phyloP scores from a whole-genome alignment of 2,888 invertebrate genomes.

The Mystacides longicornis region DNA sequence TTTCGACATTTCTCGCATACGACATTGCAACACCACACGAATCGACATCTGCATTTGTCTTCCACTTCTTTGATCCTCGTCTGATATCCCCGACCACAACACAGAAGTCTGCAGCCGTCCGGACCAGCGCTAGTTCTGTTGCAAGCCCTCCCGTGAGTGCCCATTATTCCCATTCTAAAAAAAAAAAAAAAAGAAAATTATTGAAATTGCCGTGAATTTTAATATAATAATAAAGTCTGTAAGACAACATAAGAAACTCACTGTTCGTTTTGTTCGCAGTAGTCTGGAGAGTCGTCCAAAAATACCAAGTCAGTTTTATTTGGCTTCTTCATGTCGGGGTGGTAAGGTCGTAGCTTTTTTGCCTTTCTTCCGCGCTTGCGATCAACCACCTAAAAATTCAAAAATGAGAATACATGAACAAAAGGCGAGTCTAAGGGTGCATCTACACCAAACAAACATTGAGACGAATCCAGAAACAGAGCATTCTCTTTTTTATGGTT shows the following conservation, averaged over 20 bases:
- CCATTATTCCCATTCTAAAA: constrained; percentile 68
- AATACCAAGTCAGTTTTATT: constrained; percentile 87
- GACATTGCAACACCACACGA: constrained; percentile 88
- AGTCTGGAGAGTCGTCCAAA: constrained; percentile 85
- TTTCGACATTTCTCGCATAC: constrained; percentile 76
- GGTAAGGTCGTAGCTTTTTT: constrained; percentile 64
- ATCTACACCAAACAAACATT: no score
- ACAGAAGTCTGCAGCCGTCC: constrained; percentile 79
- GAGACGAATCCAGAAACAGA: no score
- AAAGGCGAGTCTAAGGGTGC: no score
- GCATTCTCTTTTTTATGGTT: no score
- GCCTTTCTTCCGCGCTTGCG: constrained; percentile 56
- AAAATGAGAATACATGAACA: no score
- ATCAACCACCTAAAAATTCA: constrained; percentile 50
- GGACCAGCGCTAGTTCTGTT: constrained; percentile 78
- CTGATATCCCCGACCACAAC: constrained; percentile 85
- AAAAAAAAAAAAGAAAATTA: constrained; percentile 9
- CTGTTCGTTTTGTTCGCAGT: constrained; percentile 80
- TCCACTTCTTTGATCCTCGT: constrained; percentile 74
- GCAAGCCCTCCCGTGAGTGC: constrained; percentile 75
- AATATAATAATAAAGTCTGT: background rate
- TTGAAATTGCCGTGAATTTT: background rate
- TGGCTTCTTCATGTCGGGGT: constrained; percentile 75
- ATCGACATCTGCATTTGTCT: constrained; percentile 83
- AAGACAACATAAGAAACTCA: constrained; percentile 4